phyloP scores from a whole-genome alignment of 2,888 invertebrate genomes.

The Troilus luridus region DNA sequence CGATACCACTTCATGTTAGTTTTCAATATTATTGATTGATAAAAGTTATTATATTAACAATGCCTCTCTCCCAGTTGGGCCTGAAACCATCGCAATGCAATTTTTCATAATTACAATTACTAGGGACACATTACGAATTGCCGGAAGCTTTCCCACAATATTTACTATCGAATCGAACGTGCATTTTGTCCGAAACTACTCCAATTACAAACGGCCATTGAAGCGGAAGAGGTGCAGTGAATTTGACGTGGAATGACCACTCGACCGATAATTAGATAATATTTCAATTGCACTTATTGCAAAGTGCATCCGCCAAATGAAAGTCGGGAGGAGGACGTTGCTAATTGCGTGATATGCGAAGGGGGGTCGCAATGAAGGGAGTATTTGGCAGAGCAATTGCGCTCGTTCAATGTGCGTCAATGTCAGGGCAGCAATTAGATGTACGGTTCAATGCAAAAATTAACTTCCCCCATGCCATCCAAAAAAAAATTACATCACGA shows the following conservation, averaged over 20 bases:
- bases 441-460: background rate
- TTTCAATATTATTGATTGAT: background rate
- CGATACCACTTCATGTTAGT: background rate
- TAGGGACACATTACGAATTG: background rate
- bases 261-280: constrained; percentile 38
- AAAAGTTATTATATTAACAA: background rate
- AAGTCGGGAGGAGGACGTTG: background rate
- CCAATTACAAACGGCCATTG: background rate
- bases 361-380: background rate
- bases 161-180: background rate
- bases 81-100: background rate
- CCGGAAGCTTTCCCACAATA: background rate
- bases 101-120: background rate
- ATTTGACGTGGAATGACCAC: constrained; percentile 31
- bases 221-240: background rate
- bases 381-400: constrained; percentile 35
- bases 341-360: constrained; percentile 12
- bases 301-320: background rate
- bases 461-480: background rate
- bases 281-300: constrained; percentile 44
- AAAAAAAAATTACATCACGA: background rate
- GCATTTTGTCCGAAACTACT: background rate
- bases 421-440: background rate
- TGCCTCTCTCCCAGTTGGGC: background rate
- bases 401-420: constrained; percentile 14